Conservation (phyloP, 2,888 invertebrate species). For the Aphidius colemani region DNA sequence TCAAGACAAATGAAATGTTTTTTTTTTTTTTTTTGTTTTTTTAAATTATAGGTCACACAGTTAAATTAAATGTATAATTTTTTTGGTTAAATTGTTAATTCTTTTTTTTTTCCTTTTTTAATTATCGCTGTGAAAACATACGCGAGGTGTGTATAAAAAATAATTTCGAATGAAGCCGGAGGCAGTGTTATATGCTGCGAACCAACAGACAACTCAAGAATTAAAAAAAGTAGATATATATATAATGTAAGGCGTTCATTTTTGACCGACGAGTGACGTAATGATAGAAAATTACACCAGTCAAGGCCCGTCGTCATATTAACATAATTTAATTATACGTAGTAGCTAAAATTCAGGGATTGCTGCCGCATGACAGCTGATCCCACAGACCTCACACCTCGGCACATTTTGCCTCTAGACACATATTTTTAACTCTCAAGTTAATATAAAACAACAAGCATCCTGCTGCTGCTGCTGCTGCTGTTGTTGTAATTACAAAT, state of each 20-base stretch:
- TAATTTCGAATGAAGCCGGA: conserved; percentile 7
- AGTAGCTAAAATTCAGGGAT: conserved; percentile 36
- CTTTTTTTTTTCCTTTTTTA: too few relatives aligned
- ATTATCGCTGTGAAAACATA: too few relatives aligned
- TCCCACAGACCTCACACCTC: conserved; percentile 33
- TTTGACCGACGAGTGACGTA: conserved; percentile 35
- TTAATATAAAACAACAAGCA: too few relatives aligned
- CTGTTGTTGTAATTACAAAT: too few relatives aligned
- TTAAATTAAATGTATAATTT: too few relatives aligned
- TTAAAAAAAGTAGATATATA: conserved; percentile 16
- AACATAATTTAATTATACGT: conserved; percentile 45
- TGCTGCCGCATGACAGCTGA: conserved; percentile 32
- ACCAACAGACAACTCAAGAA: conserved; percentile 10
- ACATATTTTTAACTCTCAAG: too few relatives aligned
- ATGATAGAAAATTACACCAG: conserved; percentile 39
- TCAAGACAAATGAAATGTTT: too few relatives aligned
- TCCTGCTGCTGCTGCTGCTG: too few relatives aligned
- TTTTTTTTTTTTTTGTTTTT: too few relatives aligned
- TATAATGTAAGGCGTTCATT: conserved; percentile 25
- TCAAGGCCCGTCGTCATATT: conserved; percentile 34
- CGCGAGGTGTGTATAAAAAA: not conserved
- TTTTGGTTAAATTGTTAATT: too few relatives aligned
- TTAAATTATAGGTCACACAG: too few relatives aligned
- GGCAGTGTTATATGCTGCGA: not conserved
- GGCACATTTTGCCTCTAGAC: not conserved